Evolutionary conservation across 2,888 invertebrate genomes (phyloP).

Genomic region (Acleris emargana): DNA sequence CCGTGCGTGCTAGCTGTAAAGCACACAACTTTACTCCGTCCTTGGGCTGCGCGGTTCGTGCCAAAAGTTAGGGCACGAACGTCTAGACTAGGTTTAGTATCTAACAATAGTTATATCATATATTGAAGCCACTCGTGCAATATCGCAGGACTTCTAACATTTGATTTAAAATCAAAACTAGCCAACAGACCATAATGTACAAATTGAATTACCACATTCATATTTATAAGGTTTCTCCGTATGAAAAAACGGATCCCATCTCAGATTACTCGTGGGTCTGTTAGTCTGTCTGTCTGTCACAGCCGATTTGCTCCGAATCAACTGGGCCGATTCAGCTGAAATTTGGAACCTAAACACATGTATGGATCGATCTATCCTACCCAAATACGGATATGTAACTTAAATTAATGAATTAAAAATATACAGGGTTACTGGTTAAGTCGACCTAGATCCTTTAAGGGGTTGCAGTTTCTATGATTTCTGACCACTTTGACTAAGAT

Average conservation of each 20-base stretch:
- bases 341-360: too few species aligned
- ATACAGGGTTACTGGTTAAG: too few species aligned
- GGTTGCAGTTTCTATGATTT: too few species aligned
- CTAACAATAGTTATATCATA: not conserved
- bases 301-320: too few species aligned
- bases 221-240: not conserved
- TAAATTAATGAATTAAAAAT: too few species aligned
- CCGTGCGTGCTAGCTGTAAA: not conserved
- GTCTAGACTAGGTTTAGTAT: constrained; percentile 12
- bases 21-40: constrained; percentile 13
- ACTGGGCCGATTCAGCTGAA: not conserved
- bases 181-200: not conserved
- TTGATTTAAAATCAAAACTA: not conserved
- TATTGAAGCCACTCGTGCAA: too few species aligned
- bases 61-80: constrained; percentile 12
- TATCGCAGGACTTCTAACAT: too few species aligned
- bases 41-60: constrained; percentile 9
- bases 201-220: not conserved
- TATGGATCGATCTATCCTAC: too few species aligned
- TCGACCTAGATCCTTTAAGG: too few species aligned
- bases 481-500: too few species aligned
- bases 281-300: not conserved
- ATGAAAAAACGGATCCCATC: not conserved
- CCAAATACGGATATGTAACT: too few species aligned
- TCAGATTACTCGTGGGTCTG: not conserved